Percentiles rank a stretch among this genome's conserved stretches.
Conservation (phyloP, 2,113 vertebrate genomes). For the Pungitius pungitius region DNA sequence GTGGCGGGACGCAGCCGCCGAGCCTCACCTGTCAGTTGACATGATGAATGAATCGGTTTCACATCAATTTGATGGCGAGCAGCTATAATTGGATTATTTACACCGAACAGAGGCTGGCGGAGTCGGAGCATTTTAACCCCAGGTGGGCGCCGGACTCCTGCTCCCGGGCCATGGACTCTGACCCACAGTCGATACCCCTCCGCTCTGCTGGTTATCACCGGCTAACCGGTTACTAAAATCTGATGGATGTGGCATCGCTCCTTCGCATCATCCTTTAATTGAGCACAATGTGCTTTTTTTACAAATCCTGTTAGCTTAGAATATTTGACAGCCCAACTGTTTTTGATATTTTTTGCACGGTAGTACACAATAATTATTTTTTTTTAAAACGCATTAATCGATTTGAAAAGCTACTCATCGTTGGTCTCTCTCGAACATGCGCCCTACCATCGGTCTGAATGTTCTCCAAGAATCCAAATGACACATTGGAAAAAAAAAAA, state of each 20-base stretch:
- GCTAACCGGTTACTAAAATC: slow-evolving; percentile 38
- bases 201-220: slow-evolving; percentile 51
- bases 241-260: not conserved
- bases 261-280: not conserved
- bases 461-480: not conserved
- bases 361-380: too few species aligned
- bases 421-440: too few species aligned
- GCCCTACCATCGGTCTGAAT: too few species aligned
- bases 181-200: slow-evolving; percentile 60
- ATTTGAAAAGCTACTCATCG: too few species aligned
- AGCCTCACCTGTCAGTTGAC: slow-evolving; percentile 67
- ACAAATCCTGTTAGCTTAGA: not conserved
- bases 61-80: slow-evolving; percentile 78
- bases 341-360: too few species aligned
- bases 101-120: slow-evolving; percentile 70
- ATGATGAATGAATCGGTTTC: slow-evolving; percentile 81
- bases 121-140: slow-evolving; percentile 65
- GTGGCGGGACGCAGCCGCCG: slow-evolving; percentile 37
- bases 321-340: too few species aligned
- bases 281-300: not conserved
- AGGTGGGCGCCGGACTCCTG: slow-evolving; percentile 66
- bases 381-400: too few species aligned
- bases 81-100: slow-evolving; percentile 81
- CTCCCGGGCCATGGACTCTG: slow-evolving; percentile 57
- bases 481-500: not conserved